Evolutionary conservation across 2,888 invertebrate species (phyloP).

Genomic region (Spodoptera picta): DNA sequence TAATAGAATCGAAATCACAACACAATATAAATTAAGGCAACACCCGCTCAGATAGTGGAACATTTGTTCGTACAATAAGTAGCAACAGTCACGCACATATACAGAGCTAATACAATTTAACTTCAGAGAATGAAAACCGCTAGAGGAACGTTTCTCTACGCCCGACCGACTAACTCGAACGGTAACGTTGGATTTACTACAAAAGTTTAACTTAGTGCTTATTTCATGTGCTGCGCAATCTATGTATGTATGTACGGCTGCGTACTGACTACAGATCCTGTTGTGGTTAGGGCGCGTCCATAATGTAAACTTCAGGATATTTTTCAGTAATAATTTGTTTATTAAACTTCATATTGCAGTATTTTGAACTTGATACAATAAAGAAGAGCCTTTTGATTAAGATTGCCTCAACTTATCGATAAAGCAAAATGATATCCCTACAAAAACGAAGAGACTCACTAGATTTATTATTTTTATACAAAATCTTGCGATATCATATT

Average conservation of each 20-base stretch:
- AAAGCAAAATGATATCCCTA: too few relatives aligned
- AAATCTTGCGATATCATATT: too few relatives aligned
- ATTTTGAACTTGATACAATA: too few relatives aligned
- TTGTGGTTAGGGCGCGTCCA: constrained; percentile 18
- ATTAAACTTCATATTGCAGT: too few relatives aligned
- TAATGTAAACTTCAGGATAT: neutral
- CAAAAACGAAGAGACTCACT: too few relatives aligned
- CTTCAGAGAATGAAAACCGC: constrained; percentile 59
- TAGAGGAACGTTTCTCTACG: constrained; percentile 41
- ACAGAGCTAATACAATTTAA: constrained; percentile 68
- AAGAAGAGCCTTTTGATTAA: too few relatives aligned
- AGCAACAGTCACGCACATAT: constrained; percentile 58
- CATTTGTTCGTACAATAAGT: constrained; percentile 52
- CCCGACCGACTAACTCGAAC: constrained; percentile 50
- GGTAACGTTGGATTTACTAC: constrained; percentile 54
- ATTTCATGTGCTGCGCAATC: constrained; percentile 46
- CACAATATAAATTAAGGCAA: constrained; percentile 53
- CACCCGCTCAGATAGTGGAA: constrained; percentile 48
- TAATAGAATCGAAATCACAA: constrained; percentile 49
- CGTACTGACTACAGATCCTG: constrained; percentile 34
- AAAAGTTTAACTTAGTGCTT: constrained; percentile 54
- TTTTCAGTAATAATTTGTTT: too few relatives aligned
- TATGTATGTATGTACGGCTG: constrained; percentile 30
- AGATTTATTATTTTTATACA: too few relatives aligned
- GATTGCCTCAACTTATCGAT: too few relatives aligned